Evolutionary conservation across 2,888 invertebrate genomes (phyloP).

Genomic region (Latrodectus hesperus): DNA sequence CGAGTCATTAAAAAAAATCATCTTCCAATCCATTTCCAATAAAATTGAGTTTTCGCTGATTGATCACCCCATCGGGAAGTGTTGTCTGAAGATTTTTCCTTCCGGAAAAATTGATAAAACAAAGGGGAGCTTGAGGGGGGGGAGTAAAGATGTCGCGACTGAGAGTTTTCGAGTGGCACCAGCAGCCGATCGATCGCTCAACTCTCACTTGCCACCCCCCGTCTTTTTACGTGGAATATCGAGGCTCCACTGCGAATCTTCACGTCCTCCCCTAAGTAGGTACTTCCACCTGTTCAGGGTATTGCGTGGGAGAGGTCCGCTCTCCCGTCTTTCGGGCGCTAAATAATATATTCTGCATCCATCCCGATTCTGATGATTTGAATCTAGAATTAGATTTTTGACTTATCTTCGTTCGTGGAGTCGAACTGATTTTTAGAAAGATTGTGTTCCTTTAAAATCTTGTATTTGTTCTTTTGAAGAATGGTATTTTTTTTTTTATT

Average conservation of each 20-base stretch:
- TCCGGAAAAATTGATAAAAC: slow-evolving; percentile 34
- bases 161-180: slow-evolving; percentile 15
- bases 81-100: not conserved
- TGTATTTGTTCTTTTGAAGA: no score
- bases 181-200: slow-evolving; percentile 11
- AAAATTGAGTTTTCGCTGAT: not conserved
- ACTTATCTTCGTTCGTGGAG: no score
- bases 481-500: no score
- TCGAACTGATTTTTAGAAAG: no score
- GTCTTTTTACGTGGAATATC: not conserved
- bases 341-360: no score
- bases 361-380: no score
- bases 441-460: no score
- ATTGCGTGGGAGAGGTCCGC: no score
- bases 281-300: not conserved
- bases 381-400: no score
- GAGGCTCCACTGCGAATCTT: not conserved
- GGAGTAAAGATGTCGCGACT: slow-evolving; percentile 7
- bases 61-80: not conserved
- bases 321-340: no score
- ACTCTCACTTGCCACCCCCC: not conserved
- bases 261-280: not conserved
- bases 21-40: not conserved
- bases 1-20: no score
- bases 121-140: not conserved